A percentile compares a stretch with the other conserved stretches of the same genome.
Conservation (phyloP, 2,797 vertebrate species). For the Rhabdomys pumilio region DNA sequence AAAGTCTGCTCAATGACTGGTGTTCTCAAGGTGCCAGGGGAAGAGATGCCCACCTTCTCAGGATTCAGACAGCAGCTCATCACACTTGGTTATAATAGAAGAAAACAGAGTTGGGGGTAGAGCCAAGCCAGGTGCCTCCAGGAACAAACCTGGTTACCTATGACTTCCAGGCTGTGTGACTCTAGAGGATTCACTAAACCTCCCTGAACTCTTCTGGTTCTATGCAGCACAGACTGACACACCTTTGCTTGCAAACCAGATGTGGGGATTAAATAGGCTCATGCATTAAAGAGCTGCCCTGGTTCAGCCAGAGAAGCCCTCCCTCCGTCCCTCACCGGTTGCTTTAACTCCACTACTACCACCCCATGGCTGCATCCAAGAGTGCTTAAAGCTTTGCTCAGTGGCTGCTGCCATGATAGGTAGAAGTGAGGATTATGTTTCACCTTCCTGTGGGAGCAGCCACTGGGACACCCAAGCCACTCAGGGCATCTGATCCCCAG, state of each 20-base stretch:
- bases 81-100: not conserved
- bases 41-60: not conserved
- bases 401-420: constrained; percentile 59
- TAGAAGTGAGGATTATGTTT: constrained; percentile 69
- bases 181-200: not conserved
- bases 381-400: constrained; percentile 59
- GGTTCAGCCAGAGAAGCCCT: not conserved
- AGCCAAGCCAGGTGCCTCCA: not conserved
- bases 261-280: not conserved
- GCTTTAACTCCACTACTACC: not conserved
- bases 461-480: constrained; percentile 77
- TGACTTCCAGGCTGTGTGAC: not conserved
- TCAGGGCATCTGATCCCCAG: constrained; percentile 74
- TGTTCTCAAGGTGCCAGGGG: not conserved
- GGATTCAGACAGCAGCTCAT: not conserved
- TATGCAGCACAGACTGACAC: not conserved
- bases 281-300: not conserved
- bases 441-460: constrained; percentile 80
- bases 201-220: constrained; percentile 4
- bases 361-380: not conserved
- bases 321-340: not conserved
- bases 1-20: not conserved
- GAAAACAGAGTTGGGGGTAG: not conserved
- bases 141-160: not conserved
- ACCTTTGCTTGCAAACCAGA: not conserved